These are phyloP conservation scores for Spilarctia lutea DNA, from an alignment of 2,888 invertebrate genomes.

Conservation along the genomic window DNA sequence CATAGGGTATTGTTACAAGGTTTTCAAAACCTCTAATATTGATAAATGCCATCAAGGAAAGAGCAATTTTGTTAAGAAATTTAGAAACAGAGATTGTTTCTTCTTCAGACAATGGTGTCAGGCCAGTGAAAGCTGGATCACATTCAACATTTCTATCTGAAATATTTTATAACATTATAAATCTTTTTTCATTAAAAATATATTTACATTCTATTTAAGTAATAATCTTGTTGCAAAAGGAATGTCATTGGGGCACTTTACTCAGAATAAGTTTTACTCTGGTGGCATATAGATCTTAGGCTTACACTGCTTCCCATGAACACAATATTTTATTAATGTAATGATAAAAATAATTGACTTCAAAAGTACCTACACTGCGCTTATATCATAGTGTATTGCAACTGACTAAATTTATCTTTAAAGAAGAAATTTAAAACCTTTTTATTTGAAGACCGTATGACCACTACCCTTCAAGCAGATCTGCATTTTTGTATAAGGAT, in stretches of 20 bases:
- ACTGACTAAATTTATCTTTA: too few species aligned
- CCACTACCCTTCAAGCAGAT: too few species aligned
- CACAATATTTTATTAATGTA: too few species aligned
- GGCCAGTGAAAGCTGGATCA: slow-evolving; percentile 65
- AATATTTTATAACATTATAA: not conserved
- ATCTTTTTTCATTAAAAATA: not conserved
- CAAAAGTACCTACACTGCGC: too few species aligned
- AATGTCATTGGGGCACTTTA: not conserved
- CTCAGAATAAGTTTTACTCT: too few species aligned
- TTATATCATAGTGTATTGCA: too few species aligned
- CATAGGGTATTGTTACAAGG: slow-evolving; percentile 73
- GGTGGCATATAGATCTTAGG: too few species aligned
- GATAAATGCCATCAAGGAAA: slow-evolving; percentile 69
- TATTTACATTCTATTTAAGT: not conserved
- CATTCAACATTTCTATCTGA: slow-evolving; percentile 61
- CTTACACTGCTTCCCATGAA: too few species aligned
- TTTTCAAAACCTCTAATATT: slow-evolving; percentile 72
- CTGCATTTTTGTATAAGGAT: too few species aligned
- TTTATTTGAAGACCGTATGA: too few species aligned
- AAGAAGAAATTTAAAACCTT: too few species aligned
- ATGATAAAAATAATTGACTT: too few species aligned
- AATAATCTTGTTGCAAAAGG: not conserved
- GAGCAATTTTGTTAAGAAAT: slow-evolving; percentile 65
- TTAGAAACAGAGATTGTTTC: slow-evolving; percentile 67
- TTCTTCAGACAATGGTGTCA: slow-evolving; percentile 66